Conservation (phyloP, 2,888 invertebrate genomes). For the Eulithis prunata region DNA sequence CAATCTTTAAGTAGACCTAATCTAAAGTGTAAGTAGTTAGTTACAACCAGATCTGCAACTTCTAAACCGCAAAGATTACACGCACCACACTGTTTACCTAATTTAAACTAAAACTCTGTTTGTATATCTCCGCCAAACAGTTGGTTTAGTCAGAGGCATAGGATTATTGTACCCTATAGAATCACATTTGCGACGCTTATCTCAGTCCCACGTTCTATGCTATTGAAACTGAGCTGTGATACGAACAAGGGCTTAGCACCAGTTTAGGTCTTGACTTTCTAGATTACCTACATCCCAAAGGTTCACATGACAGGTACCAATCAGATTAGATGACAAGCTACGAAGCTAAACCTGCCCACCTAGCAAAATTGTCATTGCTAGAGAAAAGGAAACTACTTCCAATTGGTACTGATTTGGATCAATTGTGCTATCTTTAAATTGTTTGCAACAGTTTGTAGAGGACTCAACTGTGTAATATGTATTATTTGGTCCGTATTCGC, state of each 20-base stretch:
- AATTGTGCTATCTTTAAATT: too few species aligned
- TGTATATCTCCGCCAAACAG: slow-evolving; percentile 26
- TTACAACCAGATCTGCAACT: slow-evolving; percentile 10
- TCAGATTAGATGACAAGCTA: too few species aligned
- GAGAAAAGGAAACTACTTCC: too few species aligned
- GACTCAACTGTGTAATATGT: too few species aligned
- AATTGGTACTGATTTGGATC: too few species aligned
- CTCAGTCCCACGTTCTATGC: slow-evolving; percentile 15
- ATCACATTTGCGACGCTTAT: slow-evolving; percentile 30
- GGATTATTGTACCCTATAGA: slow-evolving; percentile 27
- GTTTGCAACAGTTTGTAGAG: too few species aligned
- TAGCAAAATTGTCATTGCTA: too few species aligned
- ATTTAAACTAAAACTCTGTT: slow-evolving; percentile 20
- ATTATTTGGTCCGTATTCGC: too few species aligned
- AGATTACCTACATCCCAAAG: too few species aligned
- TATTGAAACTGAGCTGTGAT: slow-evolving; percentile 7
- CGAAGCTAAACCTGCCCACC: too few species aligned
- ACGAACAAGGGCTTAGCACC: slow-evolving; percentile 3
- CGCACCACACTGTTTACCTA: slow-evolving; percentile 11
- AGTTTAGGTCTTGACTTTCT: not conserved
- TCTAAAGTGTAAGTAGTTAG: slow-evolving; percentile 3
- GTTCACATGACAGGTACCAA: too few species aligned
- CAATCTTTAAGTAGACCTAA: not conserved
- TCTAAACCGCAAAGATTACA: slow-evolving; percentile 22
- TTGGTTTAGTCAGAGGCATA: slow-evolving; percentile 19